phyloP scores from a whole-genome alignment of 2,888 invertebrate species.

The Pollenia griseotomentosa region DNA sequence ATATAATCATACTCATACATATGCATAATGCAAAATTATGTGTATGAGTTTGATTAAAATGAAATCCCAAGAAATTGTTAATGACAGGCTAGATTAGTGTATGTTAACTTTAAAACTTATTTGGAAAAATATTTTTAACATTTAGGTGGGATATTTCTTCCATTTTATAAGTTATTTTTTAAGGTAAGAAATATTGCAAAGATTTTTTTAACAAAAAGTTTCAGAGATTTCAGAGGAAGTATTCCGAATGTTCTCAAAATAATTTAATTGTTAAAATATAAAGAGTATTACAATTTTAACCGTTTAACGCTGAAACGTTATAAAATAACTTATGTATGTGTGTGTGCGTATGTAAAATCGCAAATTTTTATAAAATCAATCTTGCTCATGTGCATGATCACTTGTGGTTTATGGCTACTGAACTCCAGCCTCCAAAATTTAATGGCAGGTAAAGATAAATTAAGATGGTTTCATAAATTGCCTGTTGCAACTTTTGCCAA shows the following conservation, averaged over 20 bases:
- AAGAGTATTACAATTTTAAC: too few species aligned
- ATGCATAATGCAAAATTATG: not conserved
- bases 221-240: too few species aligned
- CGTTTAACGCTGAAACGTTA: too few species aligned
- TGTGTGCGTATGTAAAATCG: too few species aligned
- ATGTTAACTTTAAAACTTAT: conserved; percentile 1
- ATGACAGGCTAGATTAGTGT: conserved; percentile 55
- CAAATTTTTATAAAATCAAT: not conserved
- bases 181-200: too few species aligned
- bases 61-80: conserved; percentile 52
- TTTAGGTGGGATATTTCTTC: too few species aligned
- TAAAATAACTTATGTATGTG: too few species aligned
- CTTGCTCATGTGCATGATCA: conserved; percentile 33
- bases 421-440: conserved; percentile 44
- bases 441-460: conserved; percentile 44
- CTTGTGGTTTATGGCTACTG: conserved; percentile 52
- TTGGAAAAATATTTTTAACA: not conserved
- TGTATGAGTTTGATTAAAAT: conserved; percentile 29
- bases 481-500: conserved; percentile 39
- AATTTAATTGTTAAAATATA: too few species aligned
- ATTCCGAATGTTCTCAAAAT: too few species aligned
- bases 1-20: conserved; percentile 12
- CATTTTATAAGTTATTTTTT: too few species aligned
- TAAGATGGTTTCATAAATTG: conserved; percentile 53
- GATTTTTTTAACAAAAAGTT: too few species aligned